Evolutionary conservation across 2,113 vertebrate genomes (phyloP).

Genomic region (Campylomormyrus tamandua): DNA sequence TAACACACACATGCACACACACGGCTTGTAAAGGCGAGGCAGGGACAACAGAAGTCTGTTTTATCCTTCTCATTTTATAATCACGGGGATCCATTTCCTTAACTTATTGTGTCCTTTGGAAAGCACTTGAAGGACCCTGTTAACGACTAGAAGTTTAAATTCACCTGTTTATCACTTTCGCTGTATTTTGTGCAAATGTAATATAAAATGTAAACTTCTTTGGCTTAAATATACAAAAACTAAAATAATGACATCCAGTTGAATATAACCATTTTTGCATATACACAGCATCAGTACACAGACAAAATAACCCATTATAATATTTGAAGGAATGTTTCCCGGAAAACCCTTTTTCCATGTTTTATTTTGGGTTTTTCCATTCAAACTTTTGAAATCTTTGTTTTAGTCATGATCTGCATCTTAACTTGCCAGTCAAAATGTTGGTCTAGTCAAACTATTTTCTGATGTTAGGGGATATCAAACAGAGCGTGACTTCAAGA

Average conservation of each 20-base stretch:
- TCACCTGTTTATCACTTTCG: neutral
- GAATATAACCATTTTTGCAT: constrained; percentile 5
- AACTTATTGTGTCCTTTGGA: constrained; percentile 33
- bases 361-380: neutral
- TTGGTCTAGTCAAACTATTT: neutral
- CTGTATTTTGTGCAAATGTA: constrained; percentile 14
- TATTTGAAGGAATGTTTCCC: neutral
- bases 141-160: constrained; percentile 21
- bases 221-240: neutral
- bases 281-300: neutral
- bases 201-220: neutral
- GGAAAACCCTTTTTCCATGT: neutral
- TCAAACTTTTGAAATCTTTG: neutral
- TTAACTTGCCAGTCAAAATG: neutral
- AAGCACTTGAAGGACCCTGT: constrained; percentile 4
- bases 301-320: neutral
- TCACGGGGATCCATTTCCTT: constrained; percentile 13
- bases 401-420: neutral
- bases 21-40: neutral
- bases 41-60: neutral
- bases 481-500: neutral
- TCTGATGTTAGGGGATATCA: neutral
- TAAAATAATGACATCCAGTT: neutral
- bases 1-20: neutral
- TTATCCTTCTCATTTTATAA: neutral